Evolutionary conservation across 2,113 vertebrate species (phyloP), one percentile per base, ranked within the genome.

Genomic region (Ceuthmochares aereus): DNA sequence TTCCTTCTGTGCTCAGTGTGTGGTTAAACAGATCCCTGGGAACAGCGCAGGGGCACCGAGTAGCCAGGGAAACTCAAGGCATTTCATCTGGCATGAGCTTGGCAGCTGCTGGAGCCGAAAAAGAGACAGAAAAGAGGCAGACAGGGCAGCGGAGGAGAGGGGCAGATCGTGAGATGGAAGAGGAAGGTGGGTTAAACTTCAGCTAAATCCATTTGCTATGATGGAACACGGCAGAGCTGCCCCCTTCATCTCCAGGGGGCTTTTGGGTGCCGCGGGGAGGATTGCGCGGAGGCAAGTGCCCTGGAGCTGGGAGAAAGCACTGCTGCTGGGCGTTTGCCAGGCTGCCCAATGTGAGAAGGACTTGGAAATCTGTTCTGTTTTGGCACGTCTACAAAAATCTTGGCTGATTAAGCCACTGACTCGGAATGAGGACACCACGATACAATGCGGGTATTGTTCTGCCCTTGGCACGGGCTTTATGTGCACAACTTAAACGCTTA

Each of bases 401-500:
- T 36, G 87, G 75, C 75, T 83, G 77, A 27, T 60, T 23, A 76
- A 70, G 62, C 58, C 70, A 34, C 45, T 79, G 78, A 26, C 54
- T 91, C 70, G 21, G 78, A 66, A 72, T 13, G 4, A 20, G 85
- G 87, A 68, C 49, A 36, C 10, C 0, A 0, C 68, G 32, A 62
- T 30, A 95, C 91, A 94, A 60, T 67, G 75, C 20, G 36, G 79
- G 40, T 63, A 79, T 95, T 95, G 95, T 96, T 92, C 45, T 83
- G 62, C 55, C 4, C 2, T 43, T 93, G 88, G 75, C 91, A 47
- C 0, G 6, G 17, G n/a, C 13, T 6, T 14, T 47, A 10, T 0
- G 22, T 34, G 67, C 1, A 4, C 54, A 51, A 45, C 63, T 68
- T 32, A 32, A 90, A 16, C 43, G 25, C 66, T 82, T 47, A 6